Conservation (phyloP, 2,797 vertebrate genomes). For the Leuciscus waleckii region DNA sequence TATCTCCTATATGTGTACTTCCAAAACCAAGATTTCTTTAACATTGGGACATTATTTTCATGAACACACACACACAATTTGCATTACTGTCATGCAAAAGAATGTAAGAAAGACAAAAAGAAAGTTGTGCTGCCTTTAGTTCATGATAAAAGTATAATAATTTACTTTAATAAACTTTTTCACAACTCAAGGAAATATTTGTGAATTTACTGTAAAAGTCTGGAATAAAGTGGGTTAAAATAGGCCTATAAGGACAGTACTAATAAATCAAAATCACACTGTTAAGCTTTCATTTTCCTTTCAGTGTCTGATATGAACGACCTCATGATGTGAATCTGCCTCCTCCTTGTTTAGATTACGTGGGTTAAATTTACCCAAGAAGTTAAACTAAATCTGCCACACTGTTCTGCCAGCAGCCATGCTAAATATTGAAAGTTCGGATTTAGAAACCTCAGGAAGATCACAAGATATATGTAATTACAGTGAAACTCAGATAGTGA, state of each 20-base stretch:
- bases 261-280: too few relatives aligned
- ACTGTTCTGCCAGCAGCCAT: neutral
- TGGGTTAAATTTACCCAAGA: neutral
- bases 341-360: neutral
- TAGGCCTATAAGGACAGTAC: too few relatives aligned
- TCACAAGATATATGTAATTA: conserved; percentile 42
- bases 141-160: too few relatives aligned
- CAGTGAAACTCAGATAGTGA: conserved; percentile 25
- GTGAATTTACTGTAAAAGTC: too few relatives aligned
- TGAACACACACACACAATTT: too few relatives aligned
- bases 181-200: neutral
- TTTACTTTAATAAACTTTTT: neutral
- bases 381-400: neutral
- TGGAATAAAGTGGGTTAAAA: too few relatives aligned
- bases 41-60: too few relatives aligned
- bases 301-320: conserved; percentile 1
- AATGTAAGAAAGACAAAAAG: too few relatives aligned
- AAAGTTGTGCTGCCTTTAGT: too few relatives aligned
- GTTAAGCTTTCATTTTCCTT: neutral
- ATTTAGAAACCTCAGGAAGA: conserved; percentile 26
- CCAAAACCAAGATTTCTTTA: too few relatives aligned
- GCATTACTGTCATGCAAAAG: too few relatives aligned
- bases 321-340: neutral
- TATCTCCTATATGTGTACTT: too few relatives aligned
- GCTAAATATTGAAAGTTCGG: conserved; percentile 13